Percentiles rank a stretch among this genome's conserved stretches.
phyloP scores from a whole-genome alignment of 2,113 vertebrate species.

The Terrapene triunguis region DNA sequence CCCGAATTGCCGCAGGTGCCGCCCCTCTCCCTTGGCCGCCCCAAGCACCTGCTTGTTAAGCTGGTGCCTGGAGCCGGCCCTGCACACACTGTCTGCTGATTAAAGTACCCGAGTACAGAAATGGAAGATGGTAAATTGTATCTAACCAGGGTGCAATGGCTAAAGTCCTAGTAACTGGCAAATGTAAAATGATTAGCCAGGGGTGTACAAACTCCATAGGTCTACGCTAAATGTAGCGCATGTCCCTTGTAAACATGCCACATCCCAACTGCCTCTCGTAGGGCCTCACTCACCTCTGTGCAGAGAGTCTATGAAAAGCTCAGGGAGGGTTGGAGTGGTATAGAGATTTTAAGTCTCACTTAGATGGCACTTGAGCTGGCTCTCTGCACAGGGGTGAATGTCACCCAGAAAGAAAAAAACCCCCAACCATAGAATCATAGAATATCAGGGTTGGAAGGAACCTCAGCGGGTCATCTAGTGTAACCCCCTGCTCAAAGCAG shows the following conservation, averaged over 20 bases:
- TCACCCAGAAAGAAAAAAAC: not conserved
- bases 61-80: no score
- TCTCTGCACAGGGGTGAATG: not conserved
- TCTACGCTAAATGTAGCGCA: not conserved
- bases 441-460: no score
- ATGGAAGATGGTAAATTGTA: not conserved
- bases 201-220: not conserved
- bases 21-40: no score
- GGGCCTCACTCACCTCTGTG: rapidly evolving
- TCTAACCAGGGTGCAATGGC: not conserved
- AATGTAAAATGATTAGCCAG: no score
- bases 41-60: no score
- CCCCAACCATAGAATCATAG: no score
- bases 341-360: not conserved
- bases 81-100: no score
- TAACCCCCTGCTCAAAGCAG: no score
- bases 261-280: not conserved
- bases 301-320: not conserved
- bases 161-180: not conserved
- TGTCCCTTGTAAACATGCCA: not conserved
- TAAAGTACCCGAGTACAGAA: no score
- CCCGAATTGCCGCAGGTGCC: no score
- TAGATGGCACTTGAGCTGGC: not conserved
- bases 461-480: no score
- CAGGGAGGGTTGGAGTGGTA: rapidly evolving